These are phyloP conservation scores for Stegodyphus mimosarum DNA, from an alignment of 1,140 invertebrate species.

Conservation along the genomic window DNA sequence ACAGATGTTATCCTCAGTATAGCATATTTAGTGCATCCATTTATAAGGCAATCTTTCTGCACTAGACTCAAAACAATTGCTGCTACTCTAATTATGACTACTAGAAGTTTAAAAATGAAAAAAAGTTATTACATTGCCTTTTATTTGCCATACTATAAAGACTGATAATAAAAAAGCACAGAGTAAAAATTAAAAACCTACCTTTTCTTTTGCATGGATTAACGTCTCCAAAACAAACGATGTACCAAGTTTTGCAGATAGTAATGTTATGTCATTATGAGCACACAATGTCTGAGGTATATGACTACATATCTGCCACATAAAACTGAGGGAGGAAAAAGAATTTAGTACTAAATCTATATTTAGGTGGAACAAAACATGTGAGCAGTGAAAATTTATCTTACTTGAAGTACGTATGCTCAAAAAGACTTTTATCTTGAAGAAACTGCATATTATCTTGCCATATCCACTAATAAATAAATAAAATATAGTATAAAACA, in stretches of 20 bases:
- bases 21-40: too few species aligned
- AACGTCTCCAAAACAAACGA: constrained; percentile 96
- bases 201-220: constrained; percentile 96
- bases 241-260: constrained; percentile 87
- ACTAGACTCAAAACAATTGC: too few species aligned
- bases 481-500: not conserved
- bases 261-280: constrained; percentile 80
- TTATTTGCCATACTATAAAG: not conserved
- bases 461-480: constrained; percentile 81
- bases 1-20: too few species aligned
- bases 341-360: not conserved
- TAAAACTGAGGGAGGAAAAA: constrained; percentile 78
- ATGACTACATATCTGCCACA: constrained; percentile 94
- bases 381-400: constrained; percentile 64
- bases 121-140: too few species aligned
- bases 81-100: too few species aligned
- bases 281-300: constrained; percentile 88
- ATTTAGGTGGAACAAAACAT: not conserved
- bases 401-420: constrained; percentile 93
- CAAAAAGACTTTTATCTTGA: constrained; percentile 94
- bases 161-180: not conserved
- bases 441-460: constrained; percentile 95
- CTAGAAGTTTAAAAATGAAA: too few species aligned
- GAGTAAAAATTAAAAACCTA: constrained; percentile 65
- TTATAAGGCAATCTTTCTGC: too few species aligned